Base-by-base conservation (phyloP, 2,888 invertebrate species). In the Acanthoscelides obtectus region DNA sequence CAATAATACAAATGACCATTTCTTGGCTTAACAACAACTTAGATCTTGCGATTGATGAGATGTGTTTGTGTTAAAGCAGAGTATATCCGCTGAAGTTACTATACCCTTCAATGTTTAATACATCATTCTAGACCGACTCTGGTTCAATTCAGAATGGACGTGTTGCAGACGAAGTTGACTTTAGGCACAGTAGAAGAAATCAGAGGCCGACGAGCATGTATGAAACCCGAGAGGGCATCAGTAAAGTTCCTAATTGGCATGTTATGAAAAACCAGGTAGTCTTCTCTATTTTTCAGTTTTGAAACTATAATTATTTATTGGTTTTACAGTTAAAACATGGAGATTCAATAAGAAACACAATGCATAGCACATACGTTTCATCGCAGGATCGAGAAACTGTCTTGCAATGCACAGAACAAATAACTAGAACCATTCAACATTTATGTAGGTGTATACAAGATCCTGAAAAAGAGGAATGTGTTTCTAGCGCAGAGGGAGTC, bases 121-220 rank as follows among this genome's bases (percentile, higher is more conserved):
- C n/a, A n/a, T 20, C 22, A 17, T 20, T 21, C 45, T 45, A 45
- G 45, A 12, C 45, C 17, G 45, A 45, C 45, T 17, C 17, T 45
- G 45, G 45, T 17, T 45, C 45, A 45, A 12, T 68, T 17, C 25
- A 72, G 0, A 75, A 75, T 68, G 74, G 74, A 20, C 66, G 66
- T 64, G 22, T 70, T 1, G 45, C 66, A 20, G 77, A 79, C 45
- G 81, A 81, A 66, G 69, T 78, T 12, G 82, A 82, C 76, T 74
- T 82, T 21, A 77, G 77, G 64, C 81, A 80, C 68, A 75, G 69
- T 69, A 76, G 78, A 69, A 79, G 79, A 72, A 86, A 86, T 74
- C 93, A 92, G 84, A 88, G 95, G 81, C 95, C 95, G 79, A 93
- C 92, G 79, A 95, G 95, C 86, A 95, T 95, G 95, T 95, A 92